A percentile compares a stretch with the other conserved stretches of the same genome.
These are phyloP conservation scores for Trinectes maculatus DNA, from an alignment of 2,113 vertebrate species.

Conservation along the genomic window DNA sequence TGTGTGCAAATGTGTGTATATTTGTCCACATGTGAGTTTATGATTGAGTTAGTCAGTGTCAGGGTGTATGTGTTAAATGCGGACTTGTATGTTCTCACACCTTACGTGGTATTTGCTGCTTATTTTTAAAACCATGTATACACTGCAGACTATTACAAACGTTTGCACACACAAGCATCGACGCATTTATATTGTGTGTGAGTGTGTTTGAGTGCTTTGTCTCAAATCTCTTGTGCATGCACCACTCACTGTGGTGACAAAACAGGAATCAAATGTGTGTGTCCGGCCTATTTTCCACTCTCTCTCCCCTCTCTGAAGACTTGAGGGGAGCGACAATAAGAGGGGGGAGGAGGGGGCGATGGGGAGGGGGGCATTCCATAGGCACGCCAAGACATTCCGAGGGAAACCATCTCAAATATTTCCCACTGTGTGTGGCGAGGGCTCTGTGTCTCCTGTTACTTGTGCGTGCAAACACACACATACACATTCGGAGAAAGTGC, in stretches of 20 bases:
- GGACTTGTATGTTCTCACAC: slow-evolving; percentile 6
- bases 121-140: background rate
- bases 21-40: slow-evolving; percentile 7
- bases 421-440: slow-evolving; percentile 78
- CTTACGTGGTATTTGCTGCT: background rate
- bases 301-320: slow-evolving; percentile 45
- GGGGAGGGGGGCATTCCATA: slow-evolving; percentile 75
- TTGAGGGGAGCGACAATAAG: slow-evolving; percentile 50
- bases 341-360: slow-evolving; percentile 27
- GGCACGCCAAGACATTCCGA: slow-evolving; percentile 84
- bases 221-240: background rate
- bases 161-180: background rate
- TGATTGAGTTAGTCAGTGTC: slow-evolving; percentile 14
- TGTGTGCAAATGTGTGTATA: background rate
- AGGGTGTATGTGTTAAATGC: background rate
- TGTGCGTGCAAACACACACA: slow-evolving; percentile 3
- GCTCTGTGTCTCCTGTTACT: slow-evolving; percentile 65
- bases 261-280: slow-evolving; percentile 45
- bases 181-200: background rate
- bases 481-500: slow-evolving; percentile 13
- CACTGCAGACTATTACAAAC: background rate
- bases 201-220: background rate
- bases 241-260: slow-evolving; percentile 25
- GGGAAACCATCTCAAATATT: slow-evolving; percentile 86
- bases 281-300: slow-evolving; percentile 48